Evolutionary conservation across 1,140 invertebrate genomes (phyloP), one percentile per base, ranked within the genome.

Genomic region (Schlechtendalia chinensis): DNA sequence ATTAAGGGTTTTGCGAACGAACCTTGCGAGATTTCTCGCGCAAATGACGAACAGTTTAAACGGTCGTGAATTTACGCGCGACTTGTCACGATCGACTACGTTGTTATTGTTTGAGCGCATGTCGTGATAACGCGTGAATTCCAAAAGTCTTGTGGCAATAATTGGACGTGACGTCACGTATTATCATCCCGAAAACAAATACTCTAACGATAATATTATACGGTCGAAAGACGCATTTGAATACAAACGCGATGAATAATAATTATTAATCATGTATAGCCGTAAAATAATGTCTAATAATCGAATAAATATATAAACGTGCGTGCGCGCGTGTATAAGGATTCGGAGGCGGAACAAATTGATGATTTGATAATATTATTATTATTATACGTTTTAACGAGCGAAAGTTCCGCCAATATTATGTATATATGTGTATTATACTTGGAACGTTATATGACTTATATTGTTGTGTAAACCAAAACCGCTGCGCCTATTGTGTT

Each of bases 211-310:
- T 39, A 39, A 39, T 39, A 39, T 39, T 8, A 24, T 3, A 19
- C 10, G 17, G 29, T 29, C 3, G 19, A 39, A 17, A 65, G 4
- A 27, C n/a, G 17, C 29, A 12, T 39, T 32, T 6, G 17, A 65
- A 65, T 27, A 12, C 8, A 29, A 32, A 65, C 27, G 27, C 19
- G 10, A n/a, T n/a, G 61, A 65, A 65, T 65, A 14, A 29, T 61
- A 29, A 27, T 17, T 27, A 29, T 27, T 61, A 39, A 39, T 39
- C 32, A 39, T 39, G n/a, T n/a, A 39, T 39, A 61, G 24, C 5
- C 16, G 14, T 29, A 29, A 61, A 61, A n/a, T n/a, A n/a, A n/a
- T n/a, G 24, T 61, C 59, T 27, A 61, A 61, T 61, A 61, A 61
- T 61, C 59, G 24, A 27, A 61, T 39, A 39, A 4, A 39, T 39